phyloP scores from a whole-genome alignment of 2,797 vertebrate species.

The Allobates femoralis region DNA sequence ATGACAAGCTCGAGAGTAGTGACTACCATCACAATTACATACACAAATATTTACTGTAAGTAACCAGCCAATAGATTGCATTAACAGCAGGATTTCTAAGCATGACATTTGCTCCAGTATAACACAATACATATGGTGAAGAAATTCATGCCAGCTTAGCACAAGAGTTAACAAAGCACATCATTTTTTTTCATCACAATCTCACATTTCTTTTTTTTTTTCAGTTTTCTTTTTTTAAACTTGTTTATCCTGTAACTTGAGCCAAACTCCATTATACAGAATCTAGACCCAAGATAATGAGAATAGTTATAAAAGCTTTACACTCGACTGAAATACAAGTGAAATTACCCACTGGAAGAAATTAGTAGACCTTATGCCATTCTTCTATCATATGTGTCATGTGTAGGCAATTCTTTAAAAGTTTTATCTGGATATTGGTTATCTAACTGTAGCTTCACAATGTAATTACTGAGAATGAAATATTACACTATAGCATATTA shows the following conservation, averaged over 20 bases:
- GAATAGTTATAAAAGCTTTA: conserved; percentile 4
- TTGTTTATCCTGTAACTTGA: conserved; percentile 42
- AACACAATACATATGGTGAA: background rate
- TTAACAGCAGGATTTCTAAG: background rate
- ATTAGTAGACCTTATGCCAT: background rate
- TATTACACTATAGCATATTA: background rate
- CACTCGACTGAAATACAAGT: conserved; percentile 15
- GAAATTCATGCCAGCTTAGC: background rate
- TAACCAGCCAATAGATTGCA: background rate
- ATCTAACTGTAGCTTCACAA: background rate
- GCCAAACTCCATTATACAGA: conserved; percentile 14
- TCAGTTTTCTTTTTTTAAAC: conserved; percentile 15
- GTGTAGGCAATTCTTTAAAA: background rate
- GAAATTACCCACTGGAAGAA: background rate
- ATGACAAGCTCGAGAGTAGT: too few species aligned
- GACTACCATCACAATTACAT: too few species aligned
- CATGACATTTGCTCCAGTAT: background rate
- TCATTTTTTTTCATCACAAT: conserved; percentile 7
- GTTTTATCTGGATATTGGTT: background rate
- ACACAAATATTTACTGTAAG: background rate
- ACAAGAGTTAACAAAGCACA: background rate
- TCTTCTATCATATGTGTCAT: background rate
- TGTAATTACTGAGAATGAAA: background rate
- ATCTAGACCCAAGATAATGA: conserved; percentile 26
- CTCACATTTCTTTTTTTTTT: conserved; percentile 28